phyloP scores from a whole-genome alignment of 2,888 invertebrate genomes.

The Drosophila melanocephala region DNA sequence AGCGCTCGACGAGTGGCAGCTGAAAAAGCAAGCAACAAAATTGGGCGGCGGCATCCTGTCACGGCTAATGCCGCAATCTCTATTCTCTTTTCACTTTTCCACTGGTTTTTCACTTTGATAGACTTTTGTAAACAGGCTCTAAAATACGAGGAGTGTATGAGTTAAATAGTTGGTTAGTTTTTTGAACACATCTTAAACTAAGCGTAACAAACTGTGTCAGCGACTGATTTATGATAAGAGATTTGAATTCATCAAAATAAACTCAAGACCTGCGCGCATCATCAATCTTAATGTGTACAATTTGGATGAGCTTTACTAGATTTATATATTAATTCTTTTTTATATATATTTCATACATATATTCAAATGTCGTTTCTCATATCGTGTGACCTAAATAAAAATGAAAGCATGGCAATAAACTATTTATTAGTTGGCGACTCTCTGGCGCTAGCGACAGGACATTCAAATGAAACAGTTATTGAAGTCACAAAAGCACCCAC shows the following conservation, averaged over 20 bases:
- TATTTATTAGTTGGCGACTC: constrained; percentile 69
- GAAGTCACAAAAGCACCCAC: neutral
- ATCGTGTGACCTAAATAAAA: constrained; percentile 33
- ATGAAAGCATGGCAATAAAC: constrained; percentile 59
- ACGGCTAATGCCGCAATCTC: constrained; percentile 29
- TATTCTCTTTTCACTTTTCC: constrained; percentile 24
- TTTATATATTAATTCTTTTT: neutral
- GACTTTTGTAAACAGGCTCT: neutral
- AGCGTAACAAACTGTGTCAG: neutral
- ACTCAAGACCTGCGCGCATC: constrained; percentile 11
- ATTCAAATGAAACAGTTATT: constrained; percentile 25
- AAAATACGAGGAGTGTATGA: neutral
- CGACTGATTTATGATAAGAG: constrained; percentile 28
- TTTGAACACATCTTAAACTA: neutral
- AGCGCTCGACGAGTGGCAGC: constrained; percentile 15
- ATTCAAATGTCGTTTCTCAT: neutral
- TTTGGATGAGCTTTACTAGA: constrained; percentile 5
- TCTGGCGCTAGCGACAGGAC: constrained; percentile 55
- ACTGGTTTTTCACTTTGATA: neutral
- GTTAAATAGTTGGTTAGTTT: constrained; percentile 11
- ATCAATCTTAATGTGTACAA: constrained; percentile 42
- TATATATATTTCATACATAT: neutral
- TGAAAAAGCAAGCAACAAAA: constrained; percentile 16
- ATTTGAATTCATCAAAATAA: constrained; percentile 11
- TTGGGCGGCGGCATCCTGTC: neutral